Evolutionary conservation across 2,888 invertebrate genomes (phyloP).

Genomic region (Hirtodrosophila histrioides): DNA sequence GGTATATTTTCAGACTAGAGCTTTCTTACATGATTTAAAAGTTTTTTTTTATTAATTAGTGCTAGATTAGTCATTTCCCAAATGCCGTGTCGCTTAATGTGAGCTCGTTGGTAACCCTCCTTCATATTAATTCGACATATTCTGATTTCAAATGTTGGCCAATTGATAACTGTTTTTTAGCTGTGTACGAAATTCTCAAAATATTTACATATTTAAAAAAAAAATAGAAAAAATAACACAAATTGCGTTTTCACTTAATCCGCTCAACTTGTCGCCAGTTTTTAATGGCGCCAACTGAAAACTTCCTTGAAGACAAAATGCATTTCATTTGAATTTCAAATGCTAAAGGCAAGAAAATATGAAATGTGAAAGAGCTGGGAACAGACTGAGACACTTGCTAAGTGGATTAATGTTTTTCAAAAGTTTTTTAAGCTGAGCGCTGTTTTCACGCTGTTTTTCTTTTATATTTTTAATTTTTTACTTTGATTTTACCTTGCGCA

Average conservation of each 20-base stretch:
- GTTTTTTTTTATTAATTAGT: too few species aligned
- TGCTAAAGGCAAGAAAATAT: conserved; percentile 27
- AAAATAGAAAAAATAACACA: conserved; percentile 5
- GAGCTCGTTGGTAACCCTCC: too few species aligned
- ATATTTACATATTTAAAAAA: background rate
- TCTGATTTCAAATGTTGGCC: too few species aligned
- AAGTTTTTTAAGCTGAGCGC: conserved; percentile 38
- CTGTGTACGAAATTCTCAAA: too few species aligned
- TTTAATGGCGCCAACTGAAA: conserved; percentile 53
- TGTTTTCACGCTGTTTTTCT: conserved; percentile 35
- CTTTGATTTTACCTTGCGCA: conserved; percentile 50
- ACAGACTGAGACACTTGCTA: conserved; percentile 33
- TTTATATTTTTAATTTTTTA: conserved; percentile 1
- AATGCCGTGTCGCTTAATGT: too few species aligned
- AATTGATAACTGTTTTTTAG: background rate
- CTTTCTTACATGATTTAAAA: too few species aligned
- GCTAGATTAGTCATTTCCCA: too few species aligned
- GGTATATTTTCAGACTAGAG: too few species aligned
- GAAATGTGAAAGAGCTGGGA: conserved; percentile 15
- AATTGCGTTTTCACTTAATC: conserved; percentile 56
- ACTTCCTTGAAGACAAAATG: conserved; percentile 37
- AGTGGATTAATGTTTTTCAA: conserved; percentile 66
- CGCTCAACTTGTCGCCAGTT: conserved; percentile 53
- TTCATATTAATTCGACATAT: too few species aligned
- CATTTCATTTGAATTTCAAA: conserved; percentile 57